Evolutionary conservation across 2,888 invertebrate genomes (phyloP).

Genomic region (Pedicia rivosa): DNA sequence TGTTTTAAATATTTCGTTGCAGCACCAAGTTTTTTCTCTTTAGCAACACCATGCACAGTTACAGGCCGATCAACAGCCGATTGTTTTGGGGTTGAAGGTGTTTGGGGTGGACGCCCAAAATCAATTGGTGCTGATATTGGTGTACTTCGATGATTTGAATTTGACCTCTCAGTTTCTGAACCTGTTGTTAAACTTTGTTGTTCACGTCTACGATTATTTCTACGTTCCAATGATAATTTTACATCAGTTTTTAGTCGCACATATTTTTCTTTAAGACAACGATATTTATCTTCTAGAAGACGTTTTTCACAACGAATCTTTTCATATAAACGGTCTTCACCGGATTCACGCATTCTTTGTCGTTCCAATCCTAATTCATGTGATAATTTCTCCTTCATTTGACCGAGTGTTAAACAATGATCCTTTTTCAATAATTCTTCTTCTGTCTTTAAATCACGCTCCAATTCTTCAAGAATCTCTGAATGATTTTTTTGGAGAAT

Average conservation of each 20-base stretch:
- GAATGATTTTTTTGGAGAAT: constrained; percentile 26
- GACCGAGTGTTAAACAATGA: constrained; percentile 46
- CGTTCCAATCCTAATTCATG: constrained; percentile 38
- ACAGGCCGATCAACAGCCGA: constrained; percentile 16
- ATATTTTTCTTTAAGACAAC: constrained; percentile 67
- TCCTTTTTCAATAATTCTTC: constrained; percentile 51
- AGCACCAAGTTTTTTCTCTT: constrained; percentile 21
- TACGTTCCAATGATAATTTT: constrained; percentile 56
- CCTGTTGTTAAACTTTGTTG: constrained; percentile 42
- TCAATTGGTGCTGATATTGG: constrained; percentile 20
- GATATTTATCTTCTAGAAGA: constrained; percentile 61
- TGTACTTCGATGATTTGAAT: constrained; percentile 41
- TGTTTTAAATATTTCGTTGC: constrained; percentile 27
- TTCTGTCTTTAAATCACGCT: constrained; percentile 33
- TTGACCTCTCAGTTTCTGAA: constrained; percentile 65
- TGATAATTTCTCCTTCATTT: constrained; percentile 42
- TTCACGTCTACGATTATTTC: constrained; percentile 48
- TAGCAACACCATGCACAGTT: constrained; percentile 12
- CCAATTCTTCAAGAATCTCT: constrained; percentile 26
- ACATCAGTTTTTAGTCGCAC: constrained; percentile 64
- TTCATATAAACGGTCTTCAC: constrained; percentile 37
- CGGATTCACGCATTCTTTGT: constrained; percentile 26
- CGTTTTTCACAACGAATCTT: constrained; percentile 53
- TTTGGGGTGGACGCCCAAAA: constrained; percentile 11
- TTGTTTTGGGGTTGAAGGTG: constrained; percentile 6